These are phyloP conservation scores for Apteryx owenii DNA, from an alignment of 2,113 vertebrate genomes.

Conservation along the genomic window DNA sequence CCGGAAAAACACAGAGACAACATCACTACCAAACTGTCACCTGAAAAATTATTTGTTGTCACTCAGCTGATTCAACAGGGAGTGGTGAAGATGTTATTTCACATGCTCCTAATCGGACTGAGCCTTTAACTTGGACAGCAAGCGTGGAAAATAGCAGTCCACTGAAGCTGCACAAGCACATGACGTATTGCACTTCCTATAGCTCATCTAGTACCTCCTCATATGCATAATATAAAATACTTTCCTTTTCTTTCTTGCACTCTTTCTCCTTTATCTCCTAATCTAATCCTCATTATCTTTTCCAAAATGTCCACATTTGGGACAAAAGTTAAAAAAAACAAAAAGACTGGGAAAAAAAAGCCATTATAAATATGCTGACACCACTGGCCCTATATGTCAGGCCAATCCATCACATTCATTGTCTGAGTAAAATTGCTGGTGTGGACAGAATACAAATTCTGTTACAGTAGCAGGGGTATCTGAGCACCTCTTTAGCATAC, in stretches of 20 bases:
- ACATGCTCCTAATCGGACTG: neutral
- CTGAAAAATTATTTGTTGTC: neutral
- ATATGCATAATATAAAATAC: fast-evolving
- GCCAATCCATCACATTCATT: neutral
- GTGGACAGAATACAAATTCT: conserved; percentile 17
- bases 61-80: neutral
- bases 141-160: neutral
- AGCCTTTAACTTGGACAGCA: neutral
- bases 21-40: neutral
- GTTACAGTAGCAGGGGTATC: neutral
- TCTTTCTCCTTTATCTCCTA: neutral
- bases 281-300: neutral
- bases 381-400: neutral
- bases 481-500: neutral
- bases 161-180: neutral
- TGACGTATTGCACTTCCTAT: fast-evolving
- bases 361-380: neutral
- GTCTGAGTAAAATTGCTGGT: neutral
- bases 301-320: neutral
- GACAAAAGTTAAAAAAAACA: neutral
- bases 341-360: neutral
- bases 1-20: neutral
- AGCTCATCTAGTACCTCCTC: neutral
- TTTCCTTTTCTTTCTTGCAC: neutral
- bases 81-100: neutral